Base-by-base conservation (phyloP, 23 tunicate genomes). In the Halocynthia aurantium region DNA sequence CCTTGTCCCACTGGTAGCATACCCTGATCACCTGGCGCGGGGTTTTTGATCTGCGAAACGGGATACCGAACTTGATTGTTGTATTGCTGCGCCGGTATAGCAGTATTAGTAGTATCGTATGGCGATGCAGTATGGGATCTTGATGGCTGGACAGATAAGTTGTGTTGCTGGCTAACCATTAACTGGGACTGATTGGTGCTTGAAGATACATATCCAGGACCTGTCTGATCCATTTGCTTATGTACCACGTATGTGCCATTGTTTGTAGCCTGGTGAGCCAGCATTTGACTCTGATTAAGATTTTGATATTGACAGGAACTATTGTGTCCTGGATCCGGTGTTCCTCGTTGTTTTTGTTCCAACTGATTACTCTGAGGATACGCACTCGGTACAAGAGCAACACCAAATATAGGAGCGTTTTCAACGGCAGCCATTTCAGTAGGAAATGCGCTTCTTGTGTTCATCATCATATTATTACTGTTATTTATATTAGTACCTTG, bases 401-500 rank as follows among this genome's bases (percentile, higher is more conserved):
- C 44, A 31, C 44, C 44, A 31, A 31, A 31, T 31, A 31, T 31
- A 31, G 44, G 44, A 31, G 44, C 4, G 44, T 31, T 31, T 31
- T 31, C 44, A 31, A 31, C 44, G 44, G 44, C 44, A 31, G 44
- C 1, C 44, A 31, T 31, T 31, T 31, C 44, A 31, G 44, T 31
- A 31, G 44, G 44, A 31, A 31, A 31, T 31, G 44, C 44, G 44
- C 4, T 31, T 31, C 44, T 31, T 31, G 44, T 31, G 44, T 31
- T 20, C 18, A 11, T 40, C 50, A 74, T 53, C 78, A 74, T 74
- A 49, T 74, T 74, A 49, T 74, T 74, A 6, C 78, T 74, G 63
- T 74, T 74, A 56, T 74, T 74, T 11, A 20, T 12, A 18, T 74
- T 74, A 54, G 78, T 74, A 8, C 62, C 62, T 22, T 62, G 62